Conservation (phyloP, 2,888 invertebrate genomes). For the Drosophila multiciliata region DNA sequence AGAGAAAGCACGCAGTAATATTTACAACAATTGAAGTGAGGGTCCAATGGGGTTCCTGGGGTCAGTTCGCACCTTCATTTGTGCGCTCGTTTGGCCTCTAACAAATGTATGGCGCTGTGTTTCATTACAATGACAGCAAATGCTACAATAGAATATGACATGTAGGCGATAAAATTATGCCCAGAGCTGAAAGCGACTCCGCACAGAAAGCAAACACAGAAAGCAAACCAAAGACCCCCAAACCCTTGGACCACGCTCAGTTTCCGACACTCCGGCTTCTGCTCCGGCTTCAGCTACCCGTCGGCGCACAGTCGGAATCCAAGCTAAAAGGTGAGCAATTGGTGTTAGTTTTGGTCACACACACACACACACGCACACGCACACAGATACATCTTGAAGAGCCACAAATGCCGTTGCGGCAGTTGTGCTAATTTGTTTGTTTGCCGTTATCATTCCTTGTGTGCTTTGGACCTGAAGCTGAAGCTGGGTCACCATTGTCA, state of each 20-base stretch:
- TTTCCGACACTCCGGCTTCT: slow-evolving; percentile 14
- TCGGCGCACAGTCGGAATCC: slow-evolving; percentile 38
- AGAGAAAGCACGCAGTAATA: slow-evolving; percentile 45
- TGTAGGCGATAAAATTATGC: slow-evolving; percentile 80
- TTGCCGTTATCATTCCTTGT: slow-evolving; percentile 77
- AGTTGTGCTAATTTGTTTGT: slow-evolving; percentile 80
- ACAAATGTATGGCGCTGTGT: slow-evolving; percentile 71
- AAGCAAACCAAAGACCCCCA: slow-evolving; percentile 2
- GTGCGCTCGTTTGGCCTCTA: slow-evolving; percentile 69
- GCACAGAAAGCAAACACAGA: slow-evolving; percentile 21
- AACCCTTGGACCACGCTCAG: slow-evolving; percentile 1
- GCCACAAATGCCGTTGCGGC: slow-evolving; percentile 69
- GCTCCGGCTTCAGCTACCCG: slow-evolving; percentile 19
- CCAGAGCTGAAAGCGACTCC: slow-evolving; percentile 37
- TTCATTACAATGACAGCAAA: slow-evolving; percentile 75
- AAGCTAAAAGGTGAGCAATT: slow-evolving; percentile 77
- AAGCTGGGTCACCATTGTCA: slow-evolving; percentile 64
- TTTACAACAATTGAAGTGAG: slow-evolving; percentile 58
- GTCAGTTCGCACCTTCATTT: slow-evolving; percentile 78
- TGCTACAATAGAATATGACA: slow-evolving; percentile 81
- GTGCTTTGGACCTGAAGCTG: slow-evolving; percentile 53
- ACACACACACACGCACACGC: background rate
- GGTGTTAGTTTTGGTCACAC: slow-evolving; percentile 68
- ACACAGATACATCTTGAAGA: slow-evolving; percentile 31
- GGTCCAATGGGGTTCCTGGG: slow-evolving; percentile 41